phyloP scores from a whole-genome alignment of 2,113 vertebrate species.

The Phoxinus phoxinus region DNA sequence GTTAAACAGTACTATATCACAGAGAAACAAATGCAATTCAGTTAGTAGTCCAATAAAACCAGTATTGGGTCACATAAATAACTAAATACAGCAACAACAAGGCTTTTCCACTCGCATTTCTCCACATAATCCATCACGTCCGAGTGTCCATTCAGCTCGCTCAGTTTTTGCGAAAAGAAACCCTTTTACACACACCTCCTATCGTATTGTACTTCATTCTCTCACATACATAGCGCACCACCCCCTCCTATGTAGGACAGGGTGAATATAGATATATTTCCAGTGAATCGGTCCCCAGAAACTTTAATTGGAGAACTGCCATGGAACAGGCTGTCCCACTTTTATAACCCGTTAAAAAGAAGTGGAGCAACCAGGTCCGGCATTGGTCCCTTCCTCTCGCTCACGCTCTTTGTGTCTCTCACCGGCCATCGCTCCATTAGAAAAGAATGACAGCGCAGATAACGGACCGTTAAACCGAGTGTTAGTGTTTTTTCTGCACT shows the following conservation, averaged over 20 bases:
- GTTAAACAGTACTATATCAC: not conserved
- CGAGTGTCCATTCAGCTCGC: not conserved
- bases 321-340: constrained; percentile 86
- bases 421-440: constrained; percentile 6
- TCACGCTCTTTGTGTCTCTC: constrained; percentile 53
- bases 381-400: constrained; percentile 71
- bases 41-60: not conserved
- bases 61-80: not conserved
- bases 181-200: constrained; percentile 7
- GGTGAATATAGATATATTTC: constrained; percentile 82
- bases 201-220: constrained; percentile 50
- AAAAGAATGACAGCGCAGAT: constrained; percentile 19
- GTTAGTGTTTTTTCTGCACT: not conserved
- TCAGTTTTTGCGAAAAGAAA: not conserved
- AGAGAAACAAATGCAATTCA: not conserved
- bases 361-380: constrained; percentile 79
- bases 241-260: constrained; percentile 78
- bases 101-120: not conserved
- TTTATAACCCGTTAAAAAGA: constrained; percentile 74
- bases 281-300: constrained; percentile 82
- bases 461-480: constrained; percentile 8
- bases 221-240: constrained; percentile 32
- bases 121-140: not conserved
- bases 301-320: constrained; percentile 82
- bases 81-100: not conserved